Evolutionary conservation across 2,888 invertebrate genomes (phyloP).

Genomic region (Hirtodrosophila trivittata): DNA sequence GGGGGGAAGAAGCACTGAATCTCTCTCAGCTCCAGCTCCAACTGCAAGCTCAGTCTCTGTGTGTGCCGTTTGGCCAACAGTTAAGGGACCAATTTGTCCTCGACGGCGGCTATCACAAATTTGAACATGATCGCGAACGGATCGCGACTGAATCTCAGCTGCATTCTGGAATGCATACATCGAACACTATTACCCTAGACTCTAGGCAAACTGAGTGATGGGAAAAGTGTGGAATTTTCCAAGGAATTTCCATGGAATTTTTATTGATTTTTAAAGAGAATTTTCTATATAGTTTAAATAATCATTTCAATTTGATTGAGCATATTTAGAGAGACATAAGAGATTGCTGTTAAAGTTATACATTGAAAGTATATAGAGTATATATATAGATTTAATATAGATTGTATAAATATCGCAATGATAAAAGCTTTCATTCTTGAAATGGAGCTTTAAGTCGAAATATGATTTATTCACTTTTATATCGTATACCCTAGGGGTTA

Average conservation of each 20-base stretch:
- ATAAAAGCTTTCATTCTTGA: too few species aligned
- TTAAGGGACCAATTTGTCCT: constrained; percentile 78
- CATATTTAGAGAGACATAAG: too few species aligned
- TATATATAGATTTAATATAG: too few species aligned
- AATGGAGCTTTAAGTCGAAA: too few species aligned
- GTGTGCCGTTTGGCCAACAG: constrained; percentile 45
- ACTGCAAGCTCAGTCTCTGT: constrained; percentile 23
- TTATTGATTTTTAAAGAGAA: constrained; percentile 52
- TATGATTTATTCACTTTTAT: too few species aligned
- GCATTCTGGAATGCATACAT: constrained; percentile 34
- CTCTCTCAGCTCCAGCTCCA: constrained; percentile 13
- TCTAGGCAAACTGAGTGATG: constrained; percentile 30
- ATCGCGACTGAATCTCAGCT: constrained; percentile 34
- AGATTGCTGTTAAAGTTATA: too few species aligned
- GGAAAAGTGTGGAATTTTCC: constrained; percentile 34
- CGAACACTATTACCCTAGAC: constrained; percentile 22
- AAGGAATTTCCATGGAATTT: constrained; percentile 51
- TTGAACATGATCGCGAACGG: constrained; percentile 70
- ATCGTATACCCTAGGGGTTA: too few species aligned
- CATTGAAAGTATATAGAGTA: too few species aligned
- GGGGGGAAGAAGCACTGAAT: constrained; percentile 1
- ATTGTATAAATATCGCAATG: too few species aligned
- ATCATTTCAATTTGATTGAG: too few species aligned
- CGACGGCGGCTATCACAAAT: constrained; percentile 72
- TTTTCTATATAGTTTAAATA: too few species aligned